Evolutionary conservation across 2,113 vertebrate genomes (phyloP).

Genomic region (Geococcyx californianus): DNA sequence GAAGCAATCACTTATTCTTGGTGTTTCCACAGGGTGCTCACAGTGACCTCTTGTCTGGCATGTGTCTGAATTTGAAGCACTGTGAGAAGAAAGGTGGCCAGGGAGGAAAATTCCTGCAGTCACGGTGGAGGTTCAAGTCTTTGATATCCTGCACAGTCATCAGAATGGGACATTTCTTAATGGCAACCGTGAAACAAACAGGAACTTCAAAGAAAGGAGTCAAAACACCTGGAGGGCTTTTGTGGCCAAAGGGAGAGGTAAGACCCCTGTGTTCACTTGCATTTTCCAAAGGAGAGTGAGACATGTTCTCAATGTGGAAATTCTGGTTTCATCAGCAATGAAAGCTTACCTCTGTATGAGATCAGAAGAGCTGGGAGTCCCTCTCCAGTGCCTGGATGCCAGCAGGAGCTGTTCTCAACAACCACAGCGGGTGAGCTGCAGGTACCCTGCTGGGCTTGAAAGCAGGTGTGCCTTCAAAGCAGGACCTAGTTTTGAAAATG

Average conservation of each 20-base stretch:
- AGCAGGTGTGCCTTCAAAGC: background rate
- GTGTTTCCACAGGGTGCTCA: background rate
- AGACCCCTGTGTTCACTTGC: background rate
- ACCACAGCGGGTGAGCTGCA: accelerated
- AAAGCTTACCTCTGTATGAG: background rate
- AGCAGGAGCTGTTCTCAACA: background rate
- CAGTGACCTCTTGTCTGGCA: background rate
- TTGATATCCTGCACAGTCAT: background rate
- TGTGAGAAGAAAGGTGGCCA: background rate
- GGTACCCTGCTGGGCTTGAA: background rate
- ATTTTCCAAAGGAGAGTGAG: background rate
- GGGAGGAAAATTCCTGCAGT: background rate
- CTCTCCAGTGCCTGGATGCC: background rate
- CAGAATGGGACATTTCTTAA: background rate
- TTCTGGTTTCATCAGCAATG: background rate
- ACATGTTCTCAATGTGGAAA: background rate
- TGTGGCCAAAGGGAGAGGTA: background rate
- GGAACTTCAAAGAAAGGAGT: background rate
- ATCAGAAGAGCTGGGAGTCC: background rate
- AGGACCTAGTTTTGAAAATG: background rate
- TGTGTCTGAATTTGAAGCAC: background rate
- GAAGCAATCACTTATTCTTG: background rate
- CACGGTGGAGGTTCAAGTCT: background rate
- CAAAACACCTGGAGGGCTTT: background rate
- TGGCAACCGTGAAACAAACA: background rate